A percentile compares a stretch with the other conserved stretches of the same genome.
These are phyloP conservation scores for Polypterus bichir DNA, from an alignment of 2,113 vertebrate genomes.

Conservation along the genomic window DNA sequence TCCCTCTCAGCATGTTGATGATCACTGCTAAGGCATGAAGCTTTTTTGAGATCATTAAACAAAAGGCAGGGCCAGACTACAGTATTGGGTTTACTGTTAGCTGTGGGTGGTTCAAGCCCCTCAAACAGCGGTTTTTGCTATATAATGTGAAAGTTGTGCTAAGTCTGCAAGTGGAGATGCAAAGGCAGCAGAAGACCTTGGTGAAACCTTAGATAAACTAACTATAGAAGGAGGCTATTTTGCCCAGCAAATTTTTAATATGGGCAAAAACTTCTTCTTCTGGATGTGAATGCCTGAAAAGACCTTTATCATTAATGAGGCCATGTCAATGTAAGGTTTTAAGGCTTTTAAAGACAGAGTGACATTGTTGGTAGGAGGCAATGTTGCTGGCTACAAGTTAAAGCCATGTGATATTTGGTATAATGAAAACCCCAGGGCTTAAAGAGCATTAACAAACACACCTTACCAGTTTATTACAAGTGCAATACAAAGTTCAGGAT, in stretches of 20 bases:
- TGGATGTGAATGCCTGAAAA: constrained; percentile 4
- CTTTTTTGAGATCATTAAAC: constrained; percentile 4
- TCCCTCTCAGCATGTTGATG: not conserved
- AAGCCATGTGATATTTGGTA: constrained; percentile 10
- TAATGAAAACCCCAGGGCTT: constrained; percentile 9
- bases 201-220: constrained; percentile 2
- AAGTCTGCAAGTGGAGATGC: constrained; percentile 1
- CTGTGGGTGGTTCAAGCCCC: constrained; percentile 3
- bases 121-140: not conserved
- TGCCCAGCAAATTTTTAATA: constrained; percentile 15
- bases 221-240: constrained; percentile 4
- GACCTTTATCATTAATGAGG: constrained; percentile 4
- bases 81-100: constrained; percentile 1
- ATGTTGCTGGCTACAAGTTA: constrained; percentile 14
- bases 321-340: constrained; percentile 4
- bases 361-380: constrained; percentile 12
- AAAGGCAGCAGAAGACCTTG: constrained; percentile 1
- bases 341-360: constrained; percentile 15
- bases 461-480: constrained; percentile 7
- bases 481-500: constrained; percentile 11
- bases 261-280: constrained; percentile 9
- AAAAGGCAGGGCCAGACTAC: not conserved
- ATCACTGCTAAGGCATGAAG: constrained; percentile 3
- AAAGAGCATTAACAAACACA: constrained; percentile 8
- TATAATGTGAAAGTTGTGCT: not conserved